Evolutionary conservation across 2,888 invertebrate species (phyloP), one percentile per base, ranked within the genome.

Genomic region (Caenorhabditis becei): DNA sequence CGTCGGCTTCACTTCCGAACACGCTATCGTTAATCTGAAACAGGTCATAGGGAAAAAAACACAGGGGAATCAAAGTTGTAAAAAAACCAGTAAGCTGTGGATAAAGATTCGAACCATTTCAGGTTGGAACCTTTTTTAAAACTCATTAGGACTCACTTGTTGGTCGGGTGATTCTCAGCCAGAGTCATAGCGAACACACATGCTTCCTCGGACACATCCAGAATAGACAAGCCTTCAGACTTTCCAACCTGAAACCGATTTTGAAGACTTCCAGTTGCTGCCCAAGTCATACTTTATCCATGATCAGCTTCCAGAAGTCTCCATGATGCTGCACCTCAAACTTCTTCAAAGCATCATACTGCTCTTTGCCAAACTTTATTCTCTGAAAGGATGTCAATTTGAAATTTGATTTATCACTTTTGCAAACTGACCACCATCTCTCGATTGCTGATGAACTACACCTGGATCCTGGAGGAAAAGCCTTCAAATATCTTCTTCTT

Each of bases 141-240:
- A 28, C 8, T 20, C 14, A 8, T 18, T 20, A n/a, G n/a, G n/a
- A 24, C 58, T 23, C 44, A 87, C 86, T 83, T 84, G 75, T 87
- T 87, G 11, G 78, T 44, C 4, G 84, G 81, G 51, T 86, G 81
- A 20, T 86, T 84, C 26, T 87, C 87, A 41, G 87, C 87, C 66
- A 87, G 53, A 7, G 82, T 85, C 10, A 87, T 65, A 2, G 86
- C 86, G 49, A 87, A 87, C 1, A 84, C 77, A 32, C 86, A 84
- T 0, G 84, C 85, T 65, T 87, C 86, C 51, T 87, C 87, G 8
- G 87, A 87, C n/a, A 87, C 85, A 32, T 87, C 87, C 44, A 87
- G 74, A 23, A 87, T 83, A 0, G 80, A 77, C 24, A 87, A 77
- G 4, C 77, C 80, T 16, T 86, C 86, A 0, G 67, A 82, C 58